Base-by-base conservation (phyloP, 1,140 invertebrate species). In the Kradibia gibbosae region DNA sequence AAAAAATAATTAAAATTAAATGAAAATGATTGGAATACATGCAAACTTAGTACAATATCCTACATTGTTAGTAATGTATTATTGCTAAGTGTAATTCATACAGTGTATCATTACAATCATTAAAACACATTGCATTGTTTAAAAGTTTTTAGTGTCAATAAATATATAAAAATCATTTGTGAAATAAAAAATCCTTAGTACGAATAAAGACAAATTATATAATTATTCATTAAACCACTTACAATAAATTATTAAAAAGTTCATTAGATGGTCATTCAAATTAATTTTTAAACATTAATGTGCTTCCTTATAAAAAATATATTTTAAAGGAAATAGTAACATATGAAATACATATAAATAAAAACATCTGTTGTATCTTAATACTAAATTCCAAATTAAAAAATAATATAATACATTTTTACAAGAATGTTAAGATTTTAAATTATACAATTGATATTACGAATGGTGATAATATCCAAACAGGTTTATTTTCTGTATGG, bases 331-430 rank as follows among this genome's bases (percentile, higher is more conserved):
- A 28, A 57, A 5, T 57, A 15, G 13, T 57, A 25, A 57, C 55
- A 57, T 25, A 15, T 57, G 4, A 57, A 25, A 57, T 57, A 28
- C 25, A 57, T 57, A 57, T 57, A 57, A 57, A 57, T 57, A 57
- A 57, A 53, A 57, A 57, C 55, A 57, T 57, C 5, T 57, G 28
- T 57, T 3, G 3, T 57, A 25, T 25, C 25, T 57, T 57, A 57
- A 57, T 5, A 15, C 25, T 57, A 25, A 57, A 57, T 25, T 57
- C 25, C 25, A 57, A 57, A 57, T 57, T 57, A 57, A 57, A 57
- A 57, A 57, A 28, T 57, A 57, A 25, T 57, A 57, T 57, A 25
- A 57, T 57, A 31, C 25, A 62, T 31, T 62, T 31, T 62, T 62
- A 31, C 28, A 31, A 22, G 50, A 20, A 62, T 31, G 10, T 62